Evolutionary conservation across 2,113 vertebrate genomes (phyloP).

Genomic region (Micromys minutus): DNA sequence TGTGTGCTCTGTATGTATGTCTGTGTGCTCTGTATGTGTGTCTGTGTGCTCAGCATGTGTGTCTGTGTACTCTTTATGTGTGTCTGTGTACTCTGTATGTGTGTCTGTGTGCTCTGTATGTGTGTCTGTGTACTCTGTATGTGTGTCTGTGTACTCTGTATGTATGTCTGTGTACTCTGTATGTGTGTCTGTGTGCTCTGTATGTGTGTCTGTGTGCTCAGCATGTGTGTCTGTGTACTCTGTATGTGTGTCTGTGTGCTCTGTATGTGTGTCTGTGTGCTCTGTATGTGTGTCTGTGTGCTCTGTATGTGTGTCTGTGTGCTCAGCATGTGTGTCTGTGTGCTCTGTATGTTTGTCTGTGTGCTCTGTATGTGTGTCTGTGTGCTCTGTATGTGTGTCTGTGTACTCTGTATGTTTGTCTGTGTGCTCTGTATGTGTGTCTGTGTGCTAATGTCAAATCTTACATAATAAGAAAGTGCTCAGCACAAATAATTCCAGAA

Average conservation of each 20-base stretch:
- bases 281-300: background rate
- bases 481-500: background rate
- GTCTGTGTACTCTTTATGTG: background rate
- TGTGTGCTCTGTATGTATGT: background rate
- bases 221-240: background rate
- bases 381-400: background rate
- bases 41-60: too few relatives aligned
- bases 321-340: too few relatives aligned
- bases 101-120: background rate
- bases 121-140: background rate
- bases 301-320: background rate
- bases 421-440: too few relatives aligned
- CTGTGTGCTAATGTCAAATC: background rate
- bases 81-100: too few relatives aligned
- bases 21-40: background rate
- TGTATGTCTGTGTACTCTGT: background rate
- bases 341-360: too few relatives aligned
- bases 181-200: too few relatives aligned
- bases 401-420: too few relatives aligned
- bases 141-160: too few relatives aligned
- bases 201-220: background rate
- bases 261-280: background rate
- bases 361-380: too few relatives aligned
- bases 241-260: too few relatives aligned
- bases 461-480: background rate